Base-by-base conservation (phyloP, 30 jellyfish, hydroid and myxozoan species). In the Mastigias papua region DNA sequence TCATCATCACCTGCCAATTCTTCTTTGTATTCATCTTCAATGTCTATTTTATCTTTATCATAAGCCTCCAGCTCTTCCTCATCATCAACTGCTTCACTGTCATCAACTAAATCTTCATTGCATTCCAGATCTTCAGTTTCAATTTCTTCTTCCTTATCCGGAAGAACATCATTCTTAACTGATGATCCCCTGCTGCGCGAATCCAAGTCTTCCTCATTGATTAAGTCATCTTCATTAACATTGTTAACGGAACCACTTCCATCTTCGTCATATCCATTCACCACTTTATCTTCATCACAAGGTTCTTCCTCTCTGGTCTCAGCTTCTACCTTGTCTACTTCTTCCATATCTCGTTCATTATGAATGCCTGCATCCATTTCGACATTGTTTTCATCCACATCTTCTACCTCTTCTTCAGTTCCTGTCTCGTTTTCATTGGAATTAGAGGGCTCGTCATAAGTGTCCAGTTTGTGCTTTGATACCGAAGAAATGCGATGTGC, bases 181-280 rank as follows among this genome's bases (percentile, higher is more conserved):
- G 83, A 34, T n/a, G 64, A 33, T 29, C 57, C 26, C 29, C 80
- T 69, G 25, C 67, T 54, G 26, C 25, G 67, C 20, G 67, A 54
- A 9, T 63, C 74, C 1, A 22, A 17, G 35, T 35, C 67, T 61
- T 63, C 73, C 20, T 64, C 74, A 32, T 67, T 34, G 22, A 20
- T 26, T 11, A 64, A 58, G 31, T 69, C 81, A 21, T 76, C 96
- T 63, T 64, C 81, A 34, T 33, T 31, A 4, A 5, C 60, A 48
- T 61, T n/a, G 25, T 49, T 76, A 42, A n/a, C 61, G 31, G 15
- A 34, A 64, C 7, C 42, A 35, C n/a, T 80, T 13, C 62, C 25
- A 34, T 58, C 90, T 32, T 58, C 90, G 23, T 32, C 69, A 54
- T 82, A 69, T 48, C 92, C 86, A 70, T 82, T 71, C 42, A 82